Base-by-base conservation (phyloP, 2,888 invertebrate species). In the Lepidocyrtinus sp. region DNA sequence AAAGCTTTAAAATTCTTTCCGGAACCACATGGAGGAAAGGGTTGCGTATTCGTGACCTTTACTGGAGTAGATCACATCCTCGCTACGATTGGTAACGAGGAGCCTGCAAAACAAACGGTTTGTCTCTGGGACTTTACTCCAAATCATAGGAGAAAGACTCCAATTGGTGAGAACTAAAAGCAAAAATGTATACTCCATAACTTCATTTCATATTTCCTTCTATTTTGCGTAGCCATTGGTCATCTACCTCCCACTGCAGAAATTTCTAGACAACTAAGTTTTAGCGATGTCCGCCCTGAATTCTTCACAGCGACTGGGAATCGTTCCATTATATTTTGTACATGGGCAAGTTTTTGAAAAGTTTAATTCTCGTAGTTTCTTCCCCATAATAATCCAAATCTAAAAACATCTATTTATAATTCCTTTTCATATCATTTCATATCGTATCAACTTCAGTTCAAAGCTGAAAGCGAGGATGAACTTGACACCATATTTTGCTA, bases 281-380 rank as follows among this genome's bases (percentile, higher is more conserved):
- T 86, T 81, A 67, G 72, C 36, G 76, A 68, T 3, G 36, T 26
- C 12, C 63, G 62, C 12, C 65, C 77, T 12, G 79, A 84, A 19
- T 85, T 82, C 68, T 86, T 86, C 71, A 77, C 82, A 0, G 84
- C 84, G 2, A 85, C 83, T n/a, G 85, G 86, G 7, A 75, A 83
- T 21, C 76, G 70, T 1, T 59, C 76, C 21, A 71, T 86, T 25
- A 73, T 84, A 0, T 85, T 84, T 71, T 82, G 82, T 26, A 84
- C 85, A 50, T 86, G 85, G 84, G 85, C 85, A 70, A 26, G 19
- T 46, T 25, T 19, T 24, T 12, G n/a, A 3, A 69, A 69, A 7
- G 12, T 19, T 22, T 68, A 9, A 21, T 46, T 17, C 27, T 19
- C 2, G 1, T 26, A 67, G 46, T 15, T 67, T 15, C 45, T 27